Evolutionary conservation across 2,797 vertebrate genomes (phyloP).

Genomic region (Tenualosa ilisha): DNA sequence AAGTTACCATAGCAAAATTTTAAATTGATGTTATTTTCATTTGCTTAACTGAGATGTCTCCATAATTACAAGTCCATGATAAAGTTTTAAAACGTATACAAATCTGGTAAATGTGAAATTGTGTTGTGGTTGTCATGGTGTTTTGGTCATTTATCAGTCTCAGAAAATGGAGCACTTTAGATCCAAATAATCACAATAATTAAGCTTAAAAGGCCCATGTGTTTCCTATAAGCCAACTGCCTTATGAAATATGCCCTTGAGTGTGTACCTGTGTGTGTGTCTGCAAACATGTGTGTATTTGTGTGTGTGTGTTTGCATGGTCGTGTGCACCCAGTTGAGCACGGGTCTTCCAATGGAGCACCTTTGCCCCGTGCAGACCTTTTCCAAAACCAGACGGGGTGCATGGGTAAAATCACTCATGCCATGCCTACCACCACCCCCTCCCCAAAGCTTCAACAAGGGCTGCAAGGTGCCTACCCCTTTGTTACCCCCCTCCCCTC

Average conservation of each 20-base stretch:
- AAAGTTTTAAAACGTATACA: not conserved
- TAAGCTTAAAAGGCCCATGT: constrained; percentile 16
- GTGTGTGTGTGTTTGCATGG: constrained; percentile 23
- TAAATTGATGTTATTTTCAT: constrained; percentile 25
- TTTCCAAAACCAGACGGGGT: constrained; percentile 61
- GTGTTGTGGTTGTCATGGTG: constrained; percentile 35
- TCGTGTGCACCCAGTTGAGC: not conserved
- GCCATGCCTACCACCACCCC: constrained; percentile 55
- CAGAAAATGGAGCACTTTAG: not conserved
- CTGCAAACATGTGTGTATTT: constrained; percentile 23
- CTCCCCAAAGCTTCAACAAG: constrained; percentile 44
- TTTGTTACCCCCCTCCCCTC: not conserved
- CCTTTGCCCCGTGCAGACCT: constrained; percentile 52
- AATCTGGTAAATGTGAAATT: constrained; percentile 2
- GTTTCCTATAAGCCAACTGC: constrained; percentile 11
- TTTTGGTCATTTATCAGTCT: constrained; percentile 26
- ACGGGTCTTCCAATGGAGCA: constrained; percentile 44
- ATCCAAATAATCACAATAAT: constrained; percentile 26
- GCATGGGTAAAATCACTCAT: constrained; percentile 65
- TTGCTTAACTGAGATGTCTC: constrained; percentile 9
- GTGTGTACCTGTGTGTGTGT: constrained; percentile 40
- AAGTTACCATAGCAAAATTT: constrained; percentile 21
- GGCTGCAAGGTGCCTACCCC: constrained; percentile 63
- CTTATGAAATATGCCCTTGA: constrained; percentile 26
- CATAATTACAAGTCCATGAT: not conserved